These are phyloP conservation scores for Phoenoteleia sp. DNA, from an alignment of 2,888 invertebrate species.

Conservation along the genomic window DNA sequence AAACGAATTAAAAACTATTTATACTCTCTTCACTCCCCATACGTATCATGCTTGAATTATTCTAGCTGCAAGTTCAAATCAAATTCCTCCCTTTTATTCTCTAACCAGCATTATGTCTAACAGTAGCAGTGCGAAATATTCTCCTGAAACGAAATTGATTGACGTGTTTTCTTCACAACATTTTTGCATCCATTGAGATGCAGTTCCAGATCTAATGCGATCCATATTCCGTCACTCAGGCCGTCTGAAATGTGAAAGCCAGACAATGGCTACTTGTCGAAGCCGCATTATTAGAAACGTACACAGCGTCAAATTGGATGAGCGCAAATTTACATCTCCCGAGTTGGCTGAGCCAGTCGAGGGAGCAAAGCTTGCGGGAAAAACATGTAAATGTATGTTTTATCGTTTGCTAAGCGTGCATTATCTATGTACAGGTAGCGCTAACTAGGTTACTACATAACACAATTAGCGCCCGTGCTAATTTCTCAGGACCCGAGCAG, in stretches of 20 bases:
- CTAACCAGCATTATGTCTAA: no score
- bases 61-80: no score
- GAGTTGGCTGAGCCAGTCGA: no score
- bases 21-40: no score
- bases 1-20: no score
- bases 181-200: constrained; percentile 25
- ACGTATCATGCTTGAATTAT: no score
- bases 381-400: constrained; percentile 57
- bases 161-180: constrained; percentile 36
- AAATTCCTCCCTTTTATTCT: no score
- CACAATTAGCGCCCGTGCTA: constrained; percentile 85
- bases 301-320: constrained; percentile 35
- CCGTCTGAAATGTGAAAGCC: constrained; percentile 18
- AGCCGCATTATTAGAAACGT: constrained; percentile 42
- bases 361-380: constrained; percentile 29
- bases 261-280: constrained; percentile 53
- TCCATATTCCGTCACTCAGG: constrained; percentile 24
- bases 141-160: no score
- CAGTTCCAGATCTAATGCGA: constrained; percentile 3
- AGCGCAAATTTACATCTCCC: constrained; percentile 46
- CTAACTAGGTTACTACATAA: constrained; percentile 83
- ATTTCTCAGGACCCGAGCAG: constrained; percentile 83
- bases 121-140: no score
- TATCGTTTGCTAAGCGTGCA: constrained; percentile 61
- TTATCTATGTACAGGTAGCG: constrained; percentile 55